Base-by-base conservation (phyloP, 2,888 invertebrate species). In the Nomada lathburiana region DNA sequence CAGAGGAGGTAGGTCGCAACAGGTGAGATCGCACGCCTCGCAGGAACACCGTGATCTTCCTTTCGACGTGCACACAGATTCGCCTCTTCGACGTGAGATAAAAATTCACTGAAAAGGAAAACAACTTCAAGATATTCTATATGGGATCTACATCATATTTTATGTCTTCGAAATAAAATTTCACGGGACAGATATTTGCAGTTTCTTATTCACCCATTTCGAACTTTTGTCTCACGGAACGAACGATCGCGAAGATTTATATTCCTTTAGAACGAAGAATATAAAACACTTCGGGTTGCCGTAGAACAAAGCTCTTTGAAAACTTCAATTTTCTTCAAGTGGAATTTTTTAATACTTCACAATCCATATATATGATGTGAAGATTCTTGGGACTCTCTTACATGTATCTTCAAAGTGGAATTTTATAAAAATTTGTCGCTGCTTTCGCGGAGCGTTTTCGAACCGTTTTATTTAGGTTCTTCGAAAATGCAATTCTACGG, bases 1-100 rank as follows among this genome's bases (percentile, higher is more conserved):
- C 85, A 80, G 85, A 75, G 76, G 81, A 80, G 83, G 67, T 82
- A 50, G 71, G 42, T 86, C 67, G 88, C 88, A 88, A 88, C 88
- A 88, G 88, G 88, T 88, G 87, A 84, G 77, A 67, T 76, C 67
- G 78, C 74, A 76, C 79, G 83, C 77, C 67, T 83, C 81, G 65
- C 85, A 75, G 76, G 83, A 85, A 83, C 70, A 52, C 53, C 73
- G 55, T 75, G 77, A 79, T 79, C 72, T 44, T 81, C 72, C 73
- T 80, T 84, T 70, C 82, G 76, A 79, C 69, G 79, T 36, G 79
- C 55, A 69, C 65, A 74, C 63, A n/a, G n/a, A 29, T 55, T 62
- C 65, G 53, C 36, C 47, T 60, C 20, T 42, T 36, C 23, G 26
- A 0, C 0, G 29, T 57, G 9, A 68, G 72, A 75, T 63, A 69